Base-by-base conservation (phyloP, 2,888 invertebrate species). In the Parnassius smintheus region DNA sequence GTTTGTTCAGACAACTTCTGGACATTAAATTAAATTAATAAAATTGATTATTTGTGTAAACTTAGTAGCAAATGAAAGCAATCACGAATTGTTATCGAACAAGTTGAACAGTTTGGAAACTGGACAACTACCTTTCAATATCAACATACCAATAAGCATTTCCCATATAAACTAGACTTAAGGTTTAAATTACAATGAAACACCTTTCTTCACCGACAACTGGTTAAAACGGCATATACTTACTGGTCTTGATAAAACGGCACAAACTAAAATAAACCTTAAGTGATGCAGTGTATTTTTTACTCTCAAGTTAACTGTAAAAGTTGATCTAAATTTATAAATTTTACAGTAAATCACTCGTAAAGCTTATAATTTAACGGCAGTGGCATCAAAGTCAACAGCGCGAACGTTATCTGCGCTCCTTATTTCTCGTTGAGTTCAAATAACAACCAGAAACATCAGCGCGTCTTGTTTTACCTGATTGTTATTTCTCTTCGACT, bases 401-500 rank as follows among this genome's bases (percentile, higher is more conserved):
- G 57, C 70, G 68, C 70, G 49, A 64, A 65, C 73, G 78, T 71
- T 77, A 75, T 72, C 80, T 75, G 69, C 68, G 76, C 74, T 69
- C 69, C 65, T 65, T 62, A 65, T 59, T 58, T 64, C 68, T 65
- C 66, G 64, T 62, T 65, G 66, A 70, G 66, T 72, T 65, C 66
- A 65, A 66, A 80, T 82, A 78, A 79, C 74, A 77, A 77, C 76
- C 76, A 73, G 75, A 73, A 69, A 75, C 78, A 77, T 75, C 76
- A 77, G 75, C 74, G 70, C 75, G 71, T 69, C 73, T 74, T 77
- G 71, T 67, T 70, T 73, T 75, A 67, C 76, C 70, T 78, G 76
- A 77, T 75, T 87, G 91, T 93, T 93, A 93, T 91, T 93, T 93
- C 78, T 92, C 91, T 84, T 88, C 89, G 75, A 92, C 83, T 72